Conservation (phyloP, 2,888 invertebrate genomes). For the Cactoblastis cactorum region DNA sequence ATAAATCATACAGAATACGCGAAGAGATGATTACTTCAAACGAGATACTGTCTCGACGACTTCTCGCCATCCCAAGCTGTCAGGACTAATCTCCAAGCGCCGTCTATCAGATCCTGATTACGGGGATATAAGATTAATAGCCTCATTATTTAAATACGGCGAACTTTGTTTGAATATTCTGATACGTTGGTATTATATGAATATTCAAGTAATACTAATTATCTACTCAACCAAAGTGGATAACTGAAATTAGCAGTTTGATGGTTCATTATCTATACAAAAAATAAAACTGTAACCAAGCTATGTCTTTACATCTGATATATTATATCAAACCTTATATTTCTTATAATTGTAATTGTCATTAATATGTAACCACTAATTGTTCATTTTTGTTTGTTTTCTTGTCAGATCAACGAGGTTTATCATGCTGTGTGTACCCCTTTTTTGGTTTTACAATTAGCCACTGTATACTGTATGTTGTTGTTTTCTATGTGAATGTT, state of each 20-base stretch:
- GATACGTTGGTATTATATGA: background rate
- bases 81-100: background rate
- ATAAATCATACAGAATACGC: background rate
- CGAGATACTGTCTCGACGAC: background rate
- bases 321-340: no score
- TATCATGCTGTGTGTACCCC: no score
- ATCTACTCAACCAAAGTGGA: background rate
- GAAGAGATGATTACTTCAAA: background rate
- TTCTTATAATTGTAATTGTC: no score
- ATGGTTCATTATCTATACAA: no score
- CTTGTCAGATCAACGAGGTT: no score
- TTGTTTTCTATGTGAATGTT: no score
- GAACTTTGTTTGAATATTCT: background rate
- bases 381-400: no score
- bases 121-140: slow-evolving; percentile 1
- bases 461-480: no score
- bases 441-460: no score
- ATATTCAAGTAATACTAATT: background rate
- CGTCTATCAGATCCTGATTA: slow-evolving; percentile 7
- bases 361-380: no score
- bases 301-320: no score
- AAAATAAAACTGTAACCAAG: no score
- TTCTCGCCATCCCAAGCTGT: background rate
- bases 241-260: background rate
- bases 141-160: slow-evolving; percentile 3